A percentile compares a stretch with the other conserved stretches of the same genome.
Conservation (phyloP, 2,113 vertebrate genomes). For the Polyodon spathula region DNA sequence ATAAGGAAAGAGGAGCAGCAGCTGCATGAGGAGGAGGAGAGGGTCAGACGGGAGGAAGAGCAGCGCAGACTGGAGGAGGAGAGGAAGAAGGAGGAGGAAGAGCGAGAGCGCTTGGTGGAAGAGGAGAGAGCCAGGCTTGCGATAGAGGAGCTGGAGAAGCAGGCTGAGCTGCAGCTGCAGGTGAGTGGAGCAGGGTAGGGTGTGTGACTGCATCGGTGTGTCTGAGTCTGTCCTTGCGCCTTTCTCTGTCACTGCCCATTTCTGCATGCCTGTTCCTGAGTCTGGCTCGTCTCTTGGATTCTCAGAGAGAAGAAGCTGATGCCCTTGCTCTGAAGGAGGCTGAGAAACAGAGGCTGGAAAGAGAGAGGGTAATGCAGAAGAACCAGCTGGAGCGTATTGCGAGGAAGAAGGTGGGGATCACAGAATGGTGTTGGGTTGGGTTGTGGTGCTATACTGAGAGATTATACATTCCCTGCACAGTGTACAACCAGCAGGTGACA, state of each 20-base stretch:
- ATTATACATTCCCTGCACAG: too few species aligned
- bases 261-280: not conserved
- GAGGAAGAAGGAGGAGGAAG: constrained; percentile 47
- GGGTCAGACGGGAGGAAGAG: constrained; percentile 42
- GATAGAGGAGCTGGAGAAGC: constrained; percentile 61
- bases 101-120: constrained; percentile 50
- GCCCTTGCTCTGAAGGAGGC: constrained; percentile 70
- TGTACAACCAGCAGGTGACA: too few species aligned
- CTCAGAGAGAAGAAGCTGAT: constrained; percentile 68
- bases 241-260: not conserved
- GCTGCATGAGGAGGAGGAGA: constrained; percentile 52
- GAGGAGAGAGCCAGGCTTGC: constrained; percentile 51
- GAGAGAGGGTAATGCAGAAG: constrained; percentile 75
- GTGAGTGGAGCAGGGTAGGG: constrained; percentile 26
- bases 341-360: constrained; percentile 64
- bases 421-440: too few species aligned
- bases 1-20: constrained; percentile 58
- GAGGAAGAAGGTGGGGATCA: constrained; percentile 82
- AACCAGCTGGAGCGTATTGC: constrained; percentile 82
- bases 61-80: constrained; percentile 51
- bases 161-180: constrained; percentile 64
- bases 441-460: too few species aligned
- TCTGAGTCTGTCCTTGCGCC: too few species aligned
- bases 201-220: constrained; percentile 10
- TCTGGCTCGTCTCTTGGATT: not conserved